A percentile compares a stretch with the other conserved stretches of the same genome.
These are phyloP conservation scores for Hypomecis punctinalis DNA, from an alignment of 2,888 invertebrate species.

Conservation along the genomic window DNA sequence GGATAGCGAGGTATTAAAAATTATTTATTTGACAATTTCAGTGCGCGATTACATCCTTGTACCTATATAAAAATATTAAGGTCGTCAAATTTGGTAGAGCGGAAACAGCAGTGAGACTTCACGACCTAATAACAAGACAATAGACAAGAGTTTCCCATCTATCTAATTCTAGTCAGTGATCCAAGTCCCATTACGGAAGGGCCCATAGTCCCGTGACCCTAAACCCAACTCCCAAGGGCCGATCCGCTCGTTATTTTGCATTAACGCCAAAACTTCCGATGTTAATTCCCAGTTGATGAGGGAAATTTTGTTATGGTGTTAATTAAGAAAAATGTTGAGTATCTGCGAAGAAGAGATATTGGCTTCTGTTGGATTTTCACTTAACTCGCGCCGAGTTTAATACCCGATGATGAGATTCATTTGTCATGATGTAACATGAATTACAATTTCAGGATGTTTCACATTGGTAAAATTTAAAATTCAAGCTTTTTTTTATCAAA, in stretches of 20 bases:
- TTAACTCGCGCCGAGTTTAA: neutral
- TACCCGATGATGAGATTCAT: no score
- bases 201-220: conserved; percentile 64
- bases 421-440: neutral
- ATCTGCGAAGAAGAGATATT: conserved; percentile 38
- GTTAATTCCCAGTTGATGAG: conserved; percentile 70
- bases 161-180: neutral
- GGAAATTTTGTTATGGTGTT: conserved; percentile 64
- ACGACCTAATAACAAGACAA: neutral
- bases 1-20: no score
- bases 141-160: conserved; percentile 8
- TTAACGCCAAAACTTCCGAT: conserved; percentile 76
- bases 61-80: no score
- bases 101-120: no score
- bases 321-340: conserved; percentile 61
- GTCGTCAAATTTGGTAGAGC: no score
- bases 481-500: no score
- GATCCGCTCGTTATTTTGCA: conserved; percentile 77
- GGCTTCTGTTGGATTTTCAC: conserved; percentile 7
- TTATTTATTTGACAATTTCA: no score
- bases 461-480: no score
- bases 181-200: conserved; percentile 69
- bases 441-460: neutral
- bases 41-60: no score
- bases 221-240: conserved; percentile 59